phyloP scores from a whole-genome alignment of 1,140 invertebrate genomes.

The Heliconius congener region DNA sequence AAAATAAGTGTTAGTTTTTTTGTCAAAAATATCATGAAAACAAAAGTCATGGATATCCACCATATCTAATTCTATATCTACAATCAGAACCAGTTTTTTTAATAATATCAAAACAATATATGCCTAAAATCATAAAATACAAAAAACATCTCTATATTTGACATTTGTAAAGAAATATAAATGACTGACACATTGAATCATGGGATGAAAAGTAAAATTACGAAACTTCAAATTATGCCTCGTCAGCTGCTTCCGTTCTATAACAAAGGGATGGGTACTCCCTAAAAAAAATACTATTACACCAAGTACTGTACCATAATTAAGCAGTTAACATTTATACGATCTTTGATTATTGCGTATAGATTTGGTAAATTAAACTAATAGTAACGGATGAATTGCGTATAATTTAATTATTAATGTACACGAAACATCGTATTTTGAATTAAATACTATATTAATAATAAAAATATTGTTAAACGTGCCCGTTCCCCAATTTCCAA shows the following conservation, averaged over 20 bases:
- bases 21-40: too few species aligned
- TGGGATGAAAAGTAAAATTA: slow-evolving; percentile 19
- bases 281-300: slow-evolving; percentile 18
- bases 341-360: too few species aligned
- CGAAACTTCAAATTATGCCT: slow-evolving; percentile 25
- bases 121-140: neutral
- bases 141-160: neutral
- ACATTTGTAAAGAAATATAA: slow-evolving; percentile 13
- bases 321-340: neutral
- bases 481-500: too few species aligned
- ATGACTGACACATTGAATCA: slow-evolving; percentile 5
- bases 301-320: neutral
- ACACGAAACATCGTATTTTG: too few species aligned
- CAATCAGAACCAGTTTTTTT: neutral
- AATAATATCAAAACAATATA: neutral
- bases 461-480: too few species aligned
- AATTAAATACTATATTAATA: too few species aligned
- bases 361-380: too few species aligned
- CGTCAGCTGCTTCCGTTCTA: slow-evolving; percentile 18
- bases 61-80: too few species aligned
- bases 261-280: slow-evolving; percentile 16
- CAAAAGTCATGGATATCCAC: too few species aligned
- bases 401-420: too few species aligned
- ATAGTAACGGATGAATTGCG: too few species aligned
- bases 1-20: too few species aligned